phyloP scores from a whole-genome alignment of 2,113 vertebrate genomes.

The Meleagris gallopavo region DNA sequence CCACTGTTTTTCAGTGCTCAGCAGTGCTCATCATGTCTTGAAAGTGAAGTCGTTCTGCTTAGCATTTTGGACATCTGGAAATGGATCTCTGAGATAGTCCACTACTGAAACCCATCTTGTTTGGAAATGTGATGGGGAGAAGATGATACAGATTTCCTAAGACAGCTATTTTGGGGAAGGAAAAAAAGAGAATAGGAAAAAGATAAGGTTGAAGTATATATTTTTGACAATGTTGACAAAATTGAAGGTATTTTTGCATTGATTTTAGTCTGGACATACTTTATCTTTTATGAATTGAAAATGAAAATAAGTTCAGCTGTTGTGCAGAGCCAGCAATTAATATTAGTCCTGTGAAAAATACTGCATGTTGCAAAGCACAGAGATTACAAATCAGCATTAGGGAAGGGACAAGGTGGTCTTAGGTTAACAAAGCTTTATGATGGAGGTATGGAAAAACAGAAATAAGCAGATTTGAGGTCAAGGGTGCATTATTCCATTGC shows the following conservation, averaged over 20 bases:
- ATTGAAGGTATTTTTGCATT: neutral
- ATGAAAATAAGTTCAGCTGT: neutral
- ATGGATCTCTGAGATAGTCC: neutral
- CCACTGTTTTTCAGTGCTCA: neutral
- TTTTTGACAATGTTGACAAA: neutral
- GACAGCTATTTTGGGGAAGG: neutral
- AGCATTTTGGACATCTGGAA: neutral
- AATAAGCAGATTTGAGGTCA: constrained; percentile 29
- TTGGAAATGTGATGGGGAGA: neutral
- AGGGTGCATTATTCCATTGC: constrained; percentile 16
- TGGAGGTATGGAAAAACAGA: neutral
- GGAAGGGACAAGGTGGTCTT: constrained; percentile 48
- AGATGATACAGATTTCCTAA: neutral
- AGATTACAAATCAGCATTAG: constrained; percentile 53
- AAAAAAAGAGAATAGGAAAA: neutral
- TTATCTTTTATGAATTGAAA: neutral
- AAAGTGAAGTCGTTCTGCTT: neutral
- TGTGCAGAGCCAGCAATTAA: neutral
- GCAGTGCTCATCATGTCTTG: neutral
- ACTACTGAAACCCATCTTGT: neutral
- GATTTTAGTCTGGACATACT: neutral
- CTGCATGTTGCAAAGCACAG: neutral
- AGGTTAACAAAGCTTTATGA: constrained; percentile 26
- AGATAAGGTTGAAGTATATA: neutral
- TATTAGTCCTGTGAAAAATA: neutral